These are phyloP conservation scores for Aurelia aurita complex sp. Pacific DNA, from an alignment of 30 jellyfish, hydroid and myxozoan species.

Conservation along the genomic window DNA sequence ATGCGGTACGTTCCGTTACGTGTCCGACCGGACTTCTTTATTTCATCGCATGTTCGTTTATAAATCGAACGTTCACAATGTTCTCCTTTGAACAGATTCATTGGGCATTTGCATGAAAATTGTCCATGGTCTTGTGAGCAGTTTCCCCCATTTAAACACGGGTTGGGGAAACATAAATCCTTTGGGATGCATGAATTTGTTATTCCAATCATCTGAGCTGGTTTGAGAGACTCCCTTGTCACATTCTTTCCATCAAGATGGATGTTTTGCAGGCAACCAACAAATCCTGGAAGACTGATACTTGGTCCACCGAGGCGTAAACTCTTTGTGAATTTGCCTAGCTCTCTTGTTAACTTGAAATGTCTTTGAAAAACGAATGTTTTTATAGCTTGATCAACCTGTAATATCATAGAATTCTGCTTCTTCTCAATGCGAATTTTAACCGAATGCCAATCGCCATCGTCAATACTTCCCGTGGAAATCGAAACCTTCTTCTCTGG, in stretches of 20 bases:
- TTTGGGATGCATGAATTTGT: constrained; percentile 60
- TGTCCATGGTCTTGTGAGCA: constrained; percentile 79
- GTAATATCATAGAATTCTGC: constrained; percentile 38
- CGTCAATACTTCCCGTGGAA: constrained; percentile 58
- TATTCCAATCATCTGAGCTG: constrained; percentile 52
- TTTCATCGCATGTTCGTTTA: constrained; percentile 77
- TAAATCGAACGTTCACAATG: constrained; percentile 61
- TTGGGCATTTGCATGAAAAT: constrained; percentile 70
- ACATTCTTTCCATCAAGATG: constrained; percentile 50
- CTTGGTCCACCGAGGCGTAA: constrained; percentile 90
- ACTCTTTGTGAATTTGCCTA: constrained; percentile 47
- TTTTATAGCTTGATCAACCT: constrained; percentile 51
- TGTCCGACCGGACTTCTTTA: constrained; percentile 62
- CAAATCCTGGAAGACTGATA: constrained; percentile 77
- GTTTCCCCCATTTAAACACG: constrained; percentile 75
- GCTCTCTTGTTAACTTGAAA: constrained; percentile 66
- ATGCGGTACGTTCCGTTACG: constrained; percentile 64
- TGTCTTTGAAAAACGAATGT: constrained; percentile 49
- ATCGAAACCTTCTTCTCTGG: constrained; percentile 44
- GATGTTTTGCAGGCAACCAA: constrained; percentile 76
- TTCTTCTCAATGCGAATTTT: constrained; percentile 51
- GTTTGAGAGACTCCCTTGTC: constrained; percentile 28
- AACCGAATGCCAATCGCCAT: constrained; percentile 93
- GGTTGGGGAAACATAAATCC: constrained; percentile 92
- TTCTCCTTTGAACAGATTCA: constrained; percentile 55